Base-by-base conservation (phyloP, 2,888 invertebrate species). In the Seira ritae region DNA sequence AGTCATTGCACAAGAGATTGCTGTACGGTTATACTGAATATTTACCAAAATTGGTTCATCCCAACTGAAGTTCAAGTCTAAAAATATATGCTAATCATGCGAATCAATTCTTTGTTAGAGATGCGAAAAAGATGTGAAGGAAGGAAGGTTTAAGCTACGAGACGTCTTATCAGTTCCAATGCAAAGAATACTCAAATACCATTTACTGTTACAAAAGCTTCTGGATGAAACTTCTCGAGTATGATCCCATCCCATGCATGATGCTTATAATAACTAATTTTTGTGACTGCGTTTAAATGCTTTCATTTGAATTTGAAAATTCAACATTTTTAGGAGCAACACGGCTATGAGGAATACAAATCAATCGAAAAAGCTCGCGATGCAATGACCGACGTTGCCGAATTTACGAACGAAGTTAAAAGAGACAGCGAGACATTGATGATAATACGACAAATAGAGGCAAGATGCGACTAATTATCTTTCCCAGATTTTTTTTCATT, bases 171-270 rank as follows among this genome's bases (percentile, higher is more conserved):
- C 98, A 22, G 98, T 99, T 86, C 99, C 99, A 65, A 98, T 99
- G 97, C 99, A 99, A 92, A 93, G 99, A 90, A 96, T 99, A 88
- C 94, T 99, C 86, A 99, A 99, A 91, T 99, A 99, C 92, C 98
- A 98, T 91, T 93, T 99, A 31, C 92, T 99, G 71, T 92, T 99
- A 80, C 96, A 97, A 91, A 98, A 96, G 91, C 92, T 97, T 71
- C 94, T 96, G 75, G 95, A 96, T 90, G 96, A 96, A 91, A 97
- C 97, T 0, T 95, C 95, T 87, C 94, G 94, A 88, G 95, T 95
- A 91, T 92, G 92, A 37, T 73, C n/a, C n/a, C 6, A 62, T 6
- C 12, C 24, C 17, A 74, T 10, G 17, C n/a, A n/a, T n/a, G 1
- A 19, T 4, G n/a, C 72, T 23, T 17, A 46, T 12, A 76, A 62